These are phyloP conservation scores for Grallaria varia DNA, from an alignment of 2,113 vertebrate genomes.

Conservation along the genomic window DNA sequence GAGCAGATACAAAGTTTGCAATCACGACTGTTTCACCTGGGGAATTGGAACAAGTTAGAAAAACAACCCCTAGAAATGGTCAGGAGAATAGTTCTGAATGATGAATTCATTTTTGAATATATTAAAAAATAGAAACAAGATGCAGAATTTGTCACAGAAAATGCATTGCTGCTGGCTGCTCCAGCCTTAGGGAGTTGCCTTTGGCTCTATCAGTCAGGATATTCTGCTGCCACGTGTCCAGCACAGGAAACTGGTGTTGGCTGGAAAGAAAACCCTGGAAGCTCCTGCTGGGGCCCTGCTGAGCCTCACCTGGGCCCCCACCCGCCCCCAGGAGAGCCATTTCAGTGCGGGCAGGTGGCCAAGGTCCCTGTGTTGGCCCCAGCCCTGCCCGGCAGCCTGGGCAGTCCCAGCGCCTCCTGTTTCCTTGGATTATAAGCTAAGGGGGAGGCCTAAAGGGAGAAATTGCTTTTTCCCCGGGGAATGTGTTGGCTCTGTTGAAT, in stretches of 20 bases:
- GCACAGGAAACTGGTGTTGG: fast-evolving
- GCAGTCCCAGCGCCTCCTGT: fast-evolving
- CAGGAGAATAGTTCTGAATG: not conserved
- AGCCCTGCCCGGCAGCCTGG: fast-evolving
- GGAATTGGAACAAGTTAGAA: not conserved
- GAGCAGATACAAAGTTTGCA: not conserved
- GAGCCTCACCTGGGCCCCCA: no score
- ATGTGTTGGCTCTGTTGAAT: not conserved
- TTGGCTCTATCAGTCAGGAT: fast-evolving
- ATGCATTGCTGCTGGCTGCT: not conserved
- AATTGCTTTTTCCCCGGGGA: not conserved
- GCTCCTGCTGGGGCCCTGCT: not conserved
- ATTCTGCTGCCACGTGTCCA: not conserved
- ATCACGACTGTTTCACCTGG: not conserved
- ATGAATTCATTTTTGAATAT: not conserved
- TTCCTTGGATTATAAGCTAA: not conserved
- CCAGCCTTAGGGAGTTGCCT: fast-evolving
- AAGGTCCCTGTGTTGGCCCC: fast-evolving
- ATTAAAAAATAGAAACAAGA: not conserved
- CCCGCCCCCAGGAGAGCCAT: no score
- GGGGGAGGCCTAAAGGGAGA: not conserved
- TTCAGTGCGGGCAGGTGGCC: fast-evolving
- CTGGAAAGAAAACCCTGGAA: not conserved
- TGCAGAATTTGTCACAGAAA: not conserved
- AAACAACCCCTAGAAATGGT: not conserved